Conservation (phyloP, 2,113 vertebrate genomes). For the Muntiacus muntjak region DNA sequence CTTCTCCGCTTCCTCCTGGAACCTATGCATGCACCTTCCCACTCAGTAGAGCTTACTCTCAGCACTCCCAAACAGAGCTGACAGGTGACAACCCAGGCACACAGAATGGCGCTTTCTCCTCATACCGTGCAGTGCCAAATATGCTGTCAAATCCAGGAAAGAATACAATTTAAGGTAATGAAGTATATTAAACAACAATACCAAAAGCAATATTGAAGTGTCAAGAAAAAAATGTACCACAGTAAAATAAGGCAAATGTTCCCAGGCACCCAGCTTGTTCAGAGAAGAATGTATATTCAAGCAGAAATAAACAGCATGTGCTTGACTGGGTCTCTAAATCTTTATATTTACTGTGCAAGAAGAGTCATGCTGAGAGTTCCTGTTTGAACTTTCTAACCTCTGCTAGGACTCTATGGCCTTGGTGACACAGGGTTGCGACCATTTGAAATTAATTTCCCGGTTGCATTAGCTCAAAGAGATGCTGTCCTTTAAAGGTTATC, state of each 20-base stretch:
- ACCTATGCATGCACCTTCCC: fast-evolving
- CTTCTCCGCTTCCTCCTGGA: background rate
- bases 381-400: background rate
- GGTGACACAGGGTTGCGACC: background rate
- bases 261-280: background rate
- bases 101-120: background rate
- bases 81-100: background rate
- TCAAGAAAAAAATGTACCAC: slow-evolving; percentile 46
- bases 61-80: background rate
- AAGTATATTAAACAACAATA: slow-evolving; percentile 59
- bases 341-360: background rate
- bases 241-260: slow-evolving; percentile 51
- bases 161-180: slow-evolving; percentile 57
- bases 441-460: slow-evolving; percentile 59
- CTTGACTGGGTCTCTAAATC: background rate
- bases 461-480: slow-evolving; percentile 32
- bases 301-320: slow-evolving; percentile 28
- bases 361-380: slow-evolving; percentile 10
- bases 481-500: slow-evolving; percentile 65
- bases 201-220: slow-evolving; percentile 51
- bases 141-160: slow-evolving; percentile 32
- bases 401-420: background rate
- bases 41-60: background rate
- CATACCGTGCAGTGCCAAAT: background rate
- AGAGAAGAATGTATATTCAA: slow-evolving; percentile 19